Evolutionary conservation across 23 tunicate species (phyloP), one percentile per base, ranked within the genome.

Genomic region (Phallusia fumigata): DNA sequence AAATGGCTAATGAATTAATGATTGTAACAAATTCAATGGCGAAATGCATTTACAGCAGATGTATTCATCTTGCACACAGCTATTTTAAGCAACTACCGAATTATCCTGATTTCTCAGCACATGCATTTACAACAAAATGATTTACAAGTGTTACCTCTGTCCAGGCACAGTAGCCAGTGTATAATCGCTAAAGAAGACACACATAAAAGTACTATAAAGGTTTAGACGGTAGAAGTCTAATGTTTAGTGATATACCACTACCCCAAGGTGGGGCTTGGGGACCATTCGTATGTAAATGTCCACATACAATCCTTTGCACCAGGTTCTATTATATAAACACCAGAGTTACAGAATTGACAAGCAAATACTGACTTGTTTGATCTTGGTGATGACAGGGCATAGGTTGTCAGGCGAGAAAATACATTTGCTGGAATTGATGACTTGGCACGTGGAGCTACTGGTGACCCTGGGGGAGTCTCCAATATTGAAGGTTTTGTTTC

Each of bases 321-420:
- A 15, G 58, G 18, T 51, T 13, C 58, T 18, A 51, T 51, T 15
- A 51, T 51, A 15, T n/a, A n/a, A n/a, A n/a, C n/a, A n/a, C 15
- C 58, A 18, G 58, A 18, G 58, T 51, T 18, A 51, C 58, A 51
- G 58, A 51, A 51, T 18, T 51, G 18, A 51, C 15, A 51, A 51
- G 18, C 58, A 51, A 51, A 13, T 24, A 75, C 96, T 77, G 36
- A 91, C 97, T 86, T 91, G 86, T 86, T 83, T 19, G 73, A 76
- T 74, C 80, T 87, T 12, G 97, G 97, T 15, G 97, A 91, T 12
- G 88, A 83, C 65, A 87, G 50, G 0, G 88, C 85, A 73, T 84
- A 87, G 0, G 81, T 87, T 30, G 97, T 86, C 30, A 91, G 84
- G 22, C 97, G 77, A 0, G 90, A 77, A 69, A 91, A 91, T 0